phyloP scores from a whole-genome alignment of 2,797 vertebrate genomes.

The Clarias fuscus region DNA sequence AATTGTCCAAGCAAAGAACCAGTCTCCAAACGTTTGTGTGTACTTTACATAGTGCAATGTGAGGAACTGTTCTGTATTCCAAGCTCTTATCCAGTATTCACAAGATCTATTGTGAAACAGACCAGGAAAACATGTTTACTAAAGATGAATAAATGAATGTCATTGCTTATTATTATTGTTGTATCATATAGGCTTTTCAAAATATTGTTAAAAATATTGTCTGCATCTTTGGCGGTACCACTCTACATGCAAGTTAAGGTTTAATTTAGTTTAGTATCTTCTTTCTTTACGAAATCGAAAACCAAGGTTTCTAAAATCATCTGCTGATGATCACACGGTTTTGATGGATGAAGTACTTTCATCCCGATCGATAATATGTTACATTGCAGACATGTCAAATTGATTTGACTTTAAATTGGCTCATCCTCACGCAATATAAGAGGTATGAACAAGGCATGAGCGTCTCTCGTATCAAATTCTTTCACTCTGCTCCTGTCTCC shows the following conservation, averaged over 20 bases:
- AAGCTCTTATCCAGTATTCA: not conserved
- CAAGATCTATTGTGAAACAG: not conserved
- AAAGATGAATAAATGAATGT: not conserved
- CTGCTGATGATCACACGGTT: not conserved
- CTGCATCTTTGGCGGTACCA: not conserved
- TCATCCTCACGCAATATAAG: not conserved
- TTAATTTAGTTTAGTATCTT: not conserved
- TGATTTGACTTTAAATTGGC: conserved; percentile 24
- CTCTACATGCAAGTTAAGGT: not conserved
- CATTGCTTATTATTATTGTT: not conserved
- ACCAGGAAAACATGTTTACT: too few relatives aligned
- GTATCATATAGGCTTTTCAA: not conserved
- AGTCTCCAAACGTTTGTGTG: not conserved
- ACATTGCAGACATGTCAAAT: conserved; percentile 1
- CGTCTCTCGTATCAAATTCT: conserved; percentile 32
- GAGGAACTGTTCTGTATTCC: not conserved
- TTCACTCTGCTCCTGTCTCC: conserved; percentile 23
- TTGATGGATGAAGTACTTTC: not conserved
- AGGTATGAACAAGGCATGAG: not conserved
- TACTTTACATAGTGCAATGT: too few relatives aligned
- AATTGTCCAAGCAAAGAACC: not conserved
- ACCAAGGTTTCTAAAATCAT: not conserved
- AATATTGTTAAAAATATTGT: not conserved
- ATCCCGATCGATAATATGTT: conserved; percentile 12
- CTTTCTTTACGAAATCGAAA: not conserved